Evolutionary conservation across 2,113 vertebrate genomes (phyloP).

Genomic region (Psittacara wagleri): DNA sequence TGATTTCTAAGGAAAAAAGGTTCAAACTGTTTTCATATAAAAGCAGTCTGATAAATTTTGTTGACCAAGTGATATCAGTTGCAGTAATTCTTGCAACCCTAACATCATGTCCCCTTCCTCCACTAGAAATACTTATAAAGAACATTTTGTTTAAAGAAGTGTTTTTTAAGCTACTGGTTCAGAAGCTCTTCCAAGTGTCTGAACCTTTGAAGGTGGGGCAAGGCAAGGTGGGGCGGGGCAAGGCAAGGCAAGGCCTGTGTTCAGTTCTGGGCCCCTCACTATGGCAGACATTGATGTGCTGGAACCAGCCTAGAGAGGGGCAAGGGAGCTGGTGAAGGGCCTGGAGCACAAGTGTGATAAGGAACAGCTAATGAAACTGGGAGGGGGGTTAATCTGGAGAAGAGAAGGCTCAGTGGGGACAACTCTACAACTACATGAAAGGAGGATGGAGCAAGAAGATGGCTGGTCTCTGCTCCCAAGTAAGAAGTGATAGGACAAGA

Average conservation of each 20-base stretch:
- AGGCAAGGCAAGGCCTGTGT: neutral
- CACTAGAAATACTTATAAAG: neutral
- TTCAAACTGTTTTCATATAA: neutral
- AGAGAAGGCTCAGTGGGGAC: neutral
- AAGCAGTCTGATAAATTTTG: neutral
- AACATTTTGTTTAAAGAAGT: neutral
- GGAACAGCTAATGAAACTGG: neutral
- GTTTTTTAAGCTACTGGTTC: neutral
- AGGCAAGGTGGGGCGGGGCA: too few species aligned
- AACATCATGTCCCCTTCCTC: neutral
- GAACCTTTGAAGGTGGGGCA: neutral
- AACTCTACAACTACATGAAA: neutral
- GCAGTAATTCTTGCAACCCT: neutral
- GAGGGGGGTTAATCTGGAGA: too few species aligned
- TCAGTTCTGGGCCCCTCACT: neutral
- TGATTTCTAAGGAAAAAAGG: neutral
- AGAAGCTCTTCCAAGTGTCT: neutral
- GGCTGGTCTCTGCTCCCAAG: neutral
- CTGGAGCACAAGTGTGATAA: neutral
- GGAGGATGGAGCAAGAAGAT: neutral
- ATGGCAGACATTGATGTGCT: neutral
- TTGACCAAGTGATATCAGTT: neutral
- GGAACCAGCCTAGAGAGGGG: neutral
- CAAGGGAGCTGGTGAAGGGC: neutral
- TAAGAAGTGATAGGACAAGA: neutral